Evolutionary conservation across 2,888 invertebrate species (phyloP).

Genomic region (Rotaria sp.): DNA sequence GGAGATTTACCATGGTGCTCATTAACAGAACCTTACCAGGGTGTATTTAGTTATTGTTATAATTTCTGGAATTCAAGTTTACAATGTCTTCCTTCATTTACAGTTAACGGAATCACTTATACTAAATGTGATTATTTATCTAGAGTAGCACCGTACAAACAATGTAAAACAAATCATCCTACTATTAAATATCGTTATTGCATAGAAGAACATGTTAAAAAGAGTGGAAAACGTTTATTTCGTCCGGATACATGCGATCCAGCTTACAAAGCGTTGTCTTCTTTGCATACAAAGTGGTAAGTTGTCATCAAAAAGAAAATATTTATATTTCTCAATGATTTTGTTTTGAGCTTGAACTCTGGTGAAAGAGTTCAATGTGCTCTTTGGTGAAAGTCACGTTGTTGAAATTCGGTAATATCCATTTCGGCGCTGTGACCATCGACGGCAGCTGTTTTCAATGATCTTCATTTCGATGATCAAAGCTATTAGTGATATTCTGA

Average conservation of each 20-base stretch:
- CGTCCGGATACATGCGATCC: background rate
- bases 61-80: background rate
- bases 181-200: background rate
- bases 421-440: too few species aligned
- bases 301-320: background rate
- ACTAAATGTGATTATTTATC: background rate
- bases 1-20: slow-evolving; percentile 31
- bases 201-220: background rate
- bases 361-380: too few species aligned
- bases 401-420: too few species aligned
- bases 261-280: background rate
- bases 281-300: background rate
- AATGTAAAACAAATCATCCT: background rate
- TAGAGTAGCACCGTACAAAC: background rate
- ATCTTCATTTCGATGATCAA: too few species aligned
- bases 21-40: background rate
- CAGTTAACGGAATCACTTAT: background rate
- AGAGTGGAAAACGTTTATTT: background rate
- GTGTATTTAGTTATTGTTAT: slow-evolving; percentile 29
- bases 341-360: too few species aligned
- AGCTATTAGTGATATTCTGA: too few species aligned
- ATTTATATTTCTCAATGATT: too few species aligned
- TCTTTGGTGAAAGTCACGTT: too few species aligned
- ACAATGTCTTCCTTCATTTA: background rate
- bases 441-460: too few species aligned